Conservation (phyloP, 2,113 vertebrate species). For the Corythoichthys intestinalis region DNA sequence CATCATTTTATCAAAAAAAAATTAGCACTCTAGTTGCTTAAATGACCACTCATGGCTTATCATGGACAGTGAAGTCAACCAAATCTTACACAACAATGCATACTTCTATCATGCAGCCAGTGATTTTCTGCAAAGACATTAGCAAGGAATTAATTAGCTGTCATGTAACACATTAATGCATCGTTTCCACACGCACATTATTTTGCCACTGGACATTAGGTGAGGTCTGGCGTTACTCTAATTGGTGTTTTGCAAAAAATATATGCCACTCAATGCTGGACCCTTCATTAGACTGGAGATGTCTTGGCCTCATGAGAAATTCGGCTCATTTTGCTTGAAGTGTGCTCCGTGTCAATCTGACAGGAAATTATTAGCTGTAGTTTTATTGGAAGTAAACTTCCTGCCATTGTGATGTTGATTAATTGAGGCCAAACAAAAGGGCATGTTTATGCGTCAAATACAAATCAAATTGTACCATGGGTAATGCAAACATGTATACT, state of each 20-base stretch:
- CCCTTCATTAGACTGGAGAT: slow-evolving; percentile 52
- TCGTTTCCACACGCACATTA: slow-evolving; percentile 2
- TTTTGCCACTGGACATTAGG: slow-evolving; percentile 32
- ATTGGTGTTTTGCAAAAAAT: slow-evolving; percentile 55
- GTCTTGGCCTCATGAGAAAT: slow-evolving; percentile 30
- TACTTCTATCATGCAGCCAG: slow-evolving; percentile 21
- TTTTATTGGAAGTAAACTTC: slow-evolving; percentile 6
- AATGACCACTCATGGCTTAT: slow-evolving; percentile 16
- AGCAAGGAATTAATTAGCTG: slow-evolving; percentile 24
- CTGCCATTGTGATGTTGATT: slow-evolving; percentile 10
- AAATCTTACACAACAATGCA: neutral
- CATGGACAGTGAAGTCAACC: slow-evolving; percentile 9
- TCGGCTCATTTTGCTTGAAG: slow-evolving; percentile 19
- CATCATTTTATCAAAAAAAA: slow-evolving; percentile 5
- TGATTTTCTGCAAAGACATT: slow-evolving; percentile 20
- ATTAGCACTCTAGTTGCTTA: slow-evolving; percentile 20
- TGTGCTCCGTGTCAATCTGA: slow-evolving; percentile 28
- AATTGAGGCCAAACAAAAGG: slow-evolving; percentile 18
- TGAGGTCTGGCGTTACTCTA: slow-evolving; percentile 41
- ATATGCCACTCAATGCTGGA: slow-evolving; percentile 45
- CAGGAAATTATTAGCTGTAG: slow-evolving; percentile 28
- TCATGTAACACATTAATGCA: slow-evolving; percentile 12
- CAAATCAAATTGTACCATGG: neutral
- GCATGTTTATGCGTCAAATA: slow-evolving; percentile 6
- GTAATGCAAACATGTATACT: neutral